A percentile compares a stretch with the other conserved stretches of the same genome.
These are phyloP conservation scores for Athripsodes cinereus DNA, from an alignment of 2,888 invertebrate genomes.

Conservation along the genomic window DNA sequence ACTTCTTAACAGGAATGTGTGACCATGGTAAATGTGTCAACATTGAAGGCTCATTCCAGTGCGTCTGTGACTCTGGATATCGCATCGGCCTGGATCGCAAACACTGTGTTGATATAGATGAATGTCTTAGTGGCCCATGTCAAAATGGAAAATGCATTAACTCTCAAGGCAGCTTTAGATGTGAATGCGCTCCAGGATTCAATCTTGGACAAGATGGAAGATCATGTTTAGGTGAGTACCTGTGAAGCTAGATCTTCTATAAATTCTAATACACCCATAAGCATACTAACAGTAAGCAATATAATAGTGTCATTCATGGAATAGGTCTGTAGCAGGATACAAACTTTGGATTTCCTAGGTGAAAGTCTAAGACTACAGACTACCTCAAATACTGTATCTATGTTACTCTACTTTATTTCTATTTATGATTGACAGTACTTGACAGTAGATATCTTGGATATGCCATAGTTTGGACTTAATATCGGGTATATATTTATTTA, in stretches of 20 bases:
- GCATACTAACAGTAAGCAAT: neutral
- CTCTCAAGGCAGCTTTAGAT: slow-evolving; percentile 63
- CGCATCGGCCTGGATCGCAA: slow-evolving; percentile 55
- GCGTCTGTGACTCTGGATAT: slow-evolving; percentile 63
- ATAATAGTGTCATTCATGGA: neutral
- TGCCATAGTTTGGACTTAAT: no score
- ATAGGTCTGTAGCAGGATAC: no score
- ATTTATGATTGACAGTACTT: no score
- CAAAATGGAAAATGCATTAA: slow-evolving; percentile 64
- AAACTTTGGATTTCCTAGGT: no score
- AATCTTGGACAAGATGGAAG: slow-evolving; percentile 69
- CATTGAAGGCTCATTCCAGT: slow-evolving; percentile 63
- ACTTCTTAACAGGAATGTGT: slow-evolving; percentile 46
- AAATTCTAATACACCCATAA: no score
- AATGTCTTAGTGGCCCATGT: slow-evolving; percentile 60
- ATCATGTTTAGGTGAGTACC: slow-evolving; percentile 65
- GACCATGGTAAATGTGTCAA: slow-evolving; percentile 64
- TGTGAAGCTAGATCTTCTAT: no score
- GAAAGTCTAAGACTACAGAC: no score
- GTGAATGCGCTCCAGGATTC: slow-evolving; percentile 63
- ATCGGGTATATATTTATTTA: no score
- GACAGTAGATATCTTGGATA: no score
- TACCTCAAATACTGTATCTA: no score
- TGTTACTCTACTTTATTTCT: no score
- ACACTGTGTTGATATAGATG: slow-evolving; percentile 64